Evolutionary conservation across 2,797 vertebrate species (phyloP).

Genomic region (Oreortyx pictus): DNA sequence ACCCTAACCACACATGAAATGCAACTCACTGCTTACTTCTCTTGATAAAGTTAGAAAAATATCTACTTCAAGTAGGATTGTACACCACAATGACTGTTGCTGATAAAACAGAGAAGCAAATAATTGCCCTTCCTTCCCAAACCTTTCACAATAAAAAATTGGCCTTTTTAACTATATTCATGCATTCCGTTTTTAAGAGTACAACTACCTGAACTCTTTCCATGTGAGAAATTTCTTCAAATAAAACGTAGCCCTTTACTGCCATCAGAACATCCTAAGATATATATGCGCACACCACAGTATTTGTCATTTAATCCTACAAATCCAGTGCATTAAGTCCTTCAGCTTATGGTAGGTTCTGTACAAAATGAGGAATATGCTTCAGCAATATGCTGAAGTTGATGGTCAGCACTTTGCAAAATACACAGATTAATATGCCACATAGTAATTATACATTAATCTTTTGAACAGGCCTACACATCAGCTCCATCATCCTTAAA

Average conservation of each 20-base stretch:
- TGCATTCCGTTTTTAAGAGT: not conserved
- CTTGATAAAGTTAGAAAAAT: not conserved
- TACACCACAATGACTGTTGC: not conserved
- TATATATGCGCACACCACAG: not conserved
- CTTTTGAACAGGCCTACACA: not conserved
- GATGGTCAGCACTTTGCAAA: not conserved
- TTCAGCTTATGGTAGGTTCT: not conserved
- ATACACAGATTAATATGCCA: not conserved
- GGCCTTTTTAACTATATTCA: not conserved
- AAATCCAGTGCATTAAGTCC: not conserved
- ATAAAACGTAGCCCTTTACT: not conserved
- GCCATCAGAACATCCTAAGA: fast-evolving
- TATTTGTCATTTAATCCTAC: not conserved
- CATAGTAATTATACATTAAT: not conserved
- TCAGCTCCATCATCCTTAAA: slow-evolving; percentile 10
- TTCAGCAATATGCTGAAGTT: not conserved
- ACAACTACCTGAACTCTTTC: not conserved
- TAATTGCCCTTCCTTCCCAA: not conserved
- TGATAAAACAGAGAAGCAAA: not conserved
- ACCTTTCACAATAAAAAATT: not conserved
- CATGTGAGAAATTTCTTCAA: not conserved
- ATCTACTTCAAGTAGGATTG: not conserved
- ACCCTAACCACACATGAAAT: not conserved
- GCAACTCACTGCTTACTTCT: not conserved
- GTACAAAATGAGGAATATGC: not conserved